Percentiles rank a stretch among this genome's conserved stretches.
These are phyloP conservation scores for Dicranocentrus wangi DNA, from an alignment of 2,888 invertebrate genomes.

Conservation along the genomic window DNA sequence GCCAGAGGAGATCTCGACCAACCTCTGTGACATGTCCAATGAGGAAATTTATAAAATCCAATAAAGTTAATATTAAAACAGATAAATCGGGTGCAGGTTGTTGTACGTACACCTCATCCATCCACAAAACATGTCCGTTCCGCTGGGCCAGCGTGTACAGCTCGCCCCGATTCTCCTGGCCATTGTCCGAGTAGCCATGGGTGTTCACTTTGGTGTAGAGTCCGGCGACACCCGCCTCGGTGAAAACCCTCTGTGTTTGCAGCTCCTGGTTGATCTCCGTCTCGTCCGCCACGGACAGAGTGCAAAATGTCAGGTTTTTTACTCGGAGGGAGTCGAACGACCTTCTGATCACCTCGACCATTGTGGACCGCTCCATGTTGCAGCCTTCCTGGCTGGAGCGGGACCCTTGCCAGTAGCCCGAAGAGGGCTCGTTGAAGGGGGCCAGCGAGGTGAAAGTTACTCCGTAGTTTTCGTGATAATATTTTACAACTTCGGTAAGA, in stretches of 20 bases:
- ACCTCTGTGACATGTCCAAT: too few species aligned
- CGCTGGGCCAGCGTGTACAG: conserved; percentile 58
- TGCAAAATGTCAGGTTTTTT: conserved; percentile 56
- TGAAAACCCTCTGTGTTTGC: conserved; percentile 64
- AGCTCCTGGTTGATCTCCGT: conserved; percentile 69
- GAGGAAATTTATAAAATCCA: too few species aligned
- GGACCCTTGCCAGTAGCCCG: conserved; percentile 67
- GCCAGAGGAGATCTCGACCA: conserved; percentile 60
- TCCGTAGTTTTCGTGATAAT: conserved; percentile 63
- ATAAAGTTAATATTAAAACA: conserved; percentile 2
- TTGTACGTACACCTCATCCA: conserved; percentile 72
- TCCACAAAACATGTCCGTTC: conserved; percentile 70
- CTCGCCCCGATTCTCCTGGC: conserved; percentile 58
- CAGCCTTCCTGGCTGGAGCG: conserved; percentile 68
- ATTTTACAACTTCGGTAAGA: conserved; percentile 67
- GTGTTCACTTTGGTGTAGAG: conserved; percentile 69
- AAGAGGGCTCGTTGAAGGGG: conserved; percentile 72
- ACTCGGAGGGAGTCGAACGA: conserved; percentile 46
- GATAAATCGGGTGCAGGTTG: conserved; percentile 1
- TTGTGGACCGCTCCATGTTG: conserved; percentile 65
- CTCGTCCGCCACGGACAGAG: conserved; percentile 69
- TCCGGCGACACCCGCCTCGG: conserved; percentile 53
- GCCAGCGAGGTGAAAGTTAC: conserved; percentile 69
- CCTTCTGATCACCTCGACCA: conserved; percentile 64
- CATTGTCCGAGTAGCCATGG: conserved; percentile 70